Conservation (phyloP, 2,888 invertebrate genomes). For the Pristionchus arcanus region DNA sequence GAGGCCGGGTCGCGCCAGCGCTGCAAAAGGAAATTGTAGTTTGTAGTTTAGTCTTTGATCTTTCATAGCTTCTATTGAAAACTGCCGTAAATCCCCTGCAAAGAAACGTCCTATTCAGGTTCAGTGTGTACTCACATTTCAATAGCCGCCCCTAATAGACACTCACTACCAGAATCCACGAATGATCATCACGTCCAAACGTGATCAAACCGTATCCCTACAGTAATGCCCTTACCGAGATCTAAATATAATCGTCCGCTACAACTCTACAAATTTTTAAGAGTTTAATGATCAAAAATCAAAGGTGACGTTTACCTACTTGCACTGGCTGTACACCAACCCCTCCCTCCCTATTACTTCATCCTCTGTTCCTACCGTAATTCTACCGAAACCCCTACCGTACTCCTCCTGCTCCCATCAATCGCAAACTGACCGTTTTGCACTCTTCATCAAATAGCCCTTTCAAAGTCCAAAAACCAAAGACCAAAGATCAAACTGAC, state of each 20-base stretch:
- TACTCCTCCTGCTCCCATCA: not conserved
- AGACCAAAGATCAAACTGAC: constrained; percentile 3
- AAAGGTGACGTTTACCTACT: no score
- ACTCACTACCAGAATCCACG: not conserved
- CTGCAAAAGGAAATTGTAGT: not conserved
- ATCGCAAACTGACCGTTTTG: not conserved
- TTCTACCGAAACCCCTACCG: no score
- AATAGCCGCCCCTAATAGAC: not conserved
- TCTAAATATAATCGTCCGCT: no score
- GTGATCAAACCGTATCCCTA: not conserved
- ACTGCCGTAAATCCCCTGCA: no score
- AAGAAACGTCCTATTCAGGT: no score
- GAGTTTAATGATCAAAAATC: no score
- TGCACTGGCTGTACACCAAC: no score
- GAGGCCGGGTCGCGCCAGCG: constrained; percentile 29
- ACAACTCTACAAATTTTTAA: no score
- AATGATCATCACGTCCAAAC: no score
- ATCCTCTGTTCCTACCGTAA: no score
- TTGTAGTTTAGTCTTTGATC: not conserved
- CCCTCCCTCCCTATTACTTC: no score
- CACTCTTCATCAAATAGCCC: not conserved
- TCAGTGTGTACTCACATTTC: not conserved
- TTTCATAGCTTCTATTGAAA: no score
- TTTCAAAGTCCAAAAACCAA: not conserved
- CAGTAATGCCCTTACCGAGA: not conserved